Base-by-base conservation (phyloP, 2,797 vertebrate genomes). In the Trematomus bernacchii region DNA sequence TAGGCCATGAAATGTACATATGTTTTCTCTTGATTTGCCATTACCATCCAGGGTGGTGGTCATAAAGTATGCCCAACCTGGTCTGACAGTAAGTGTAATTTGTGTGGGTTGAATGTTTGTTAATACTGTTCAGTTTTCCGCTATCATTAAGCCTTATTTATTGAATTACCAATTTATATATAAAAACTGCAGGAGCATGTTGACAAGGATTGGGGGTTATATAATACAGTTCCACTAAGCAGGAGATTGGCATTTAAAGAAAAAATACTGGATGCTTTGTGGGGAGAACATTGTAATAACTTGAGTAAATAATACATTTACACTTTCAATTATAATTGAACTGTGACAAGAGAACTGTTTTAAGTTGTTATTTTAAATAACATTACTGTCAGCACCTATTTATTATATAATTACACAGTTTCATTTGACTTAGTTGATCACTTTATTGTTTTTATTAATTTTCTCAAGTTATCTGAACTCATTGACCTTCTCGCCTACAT, bases 121-220 rank as follows among this genome's bases (percentile, higher is more conserved):
- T 19, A 40, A n/a, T 48, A 8, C 4, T 19, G 46, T 54, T 52
- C 16, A 0, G 13, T 53, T 68, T 58, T 59, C 19, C 63, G 10
- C 37, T 10, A 50, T 23, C 14, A 62, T 50, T n/a, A 66, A 62
- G 12, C 3, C 64, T 61, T 9, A 33, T 68, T 54, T 68, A 16
- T 61, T 52, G 12, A 16, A 70, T 9, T 37, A 37, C 1, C 33
- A 37, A 37, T 37, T 9, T 37, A 7, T 37, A 7, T 37, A 7
- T 37, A 7, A 9, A 37, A 37, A 37, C n/a, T 23, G 6, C 8
- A 23, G 37, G n/a, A 6, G 50, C 21, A 42, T 7, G 53, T 53
- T 51, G 21, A 59, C 2, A 11, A 40, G 19, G 21, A 42, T 48
- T 19, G 10, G 16, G 10, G 12, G 48, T 53, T 12, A 12, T 33